A percentile compares a stretch with the other conserved stretches of the same genome.
Conservation (phyloP, 2,797 vertebrate species). For the Knipowitschia caucasica region DNA sequence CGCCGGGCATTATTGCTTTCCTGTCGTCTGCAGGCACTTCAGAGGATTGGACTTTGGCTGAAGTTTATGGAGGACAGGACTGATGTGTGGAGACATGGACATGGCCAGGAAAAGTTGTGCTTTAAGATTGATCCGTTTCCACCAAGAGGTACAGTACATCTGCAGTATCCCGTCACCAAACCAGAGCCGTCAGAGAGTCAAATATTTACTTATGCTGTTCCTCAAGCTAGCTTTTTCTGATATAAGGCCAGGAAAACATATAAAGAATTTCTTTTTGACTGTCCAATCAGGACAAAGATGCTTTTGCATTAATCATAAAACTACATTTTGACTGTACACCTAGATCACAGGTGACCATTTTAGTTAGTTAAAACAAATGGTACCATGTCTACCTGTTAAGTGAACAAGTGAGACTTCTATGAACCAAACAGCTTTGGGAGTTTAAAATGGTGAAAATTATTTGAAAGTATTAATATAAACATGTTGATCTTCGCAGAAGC, state of each 20-base stretch:
- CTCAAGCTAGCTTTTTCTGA: neutral
- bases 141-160: constrained; percentile 5
- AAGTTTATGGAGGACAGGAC: constrained; percentile 41
- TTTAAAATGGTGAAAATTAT: neutral
- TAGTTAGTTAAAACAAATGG: too few relatives aligned
- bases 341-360: too few relatives aligned
- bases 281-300: too few relatives aligned
- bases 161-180: neutral
- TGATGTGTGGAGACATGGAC: constrained; percentile 16
- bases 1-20: constrained; percentile 63
- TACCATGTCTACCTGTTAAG: neutral
- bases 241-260: neutral
- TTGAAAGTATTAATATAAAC: neutral
- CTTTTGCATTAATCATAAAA: too few relatives aligned
- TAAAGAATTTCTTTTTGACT: too few relatives aligned
- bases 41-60: constrained; percentile 68
- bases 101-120: constrained; percentile 45
- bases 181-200: neutral
- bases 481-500: neutral
- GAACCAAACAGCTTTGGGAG: neutral
- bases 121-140: constrained; percentile 19
- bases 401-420: neutral
- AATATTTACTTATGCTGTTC: neutral
- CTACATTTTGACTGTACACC: too few relatives aligned
- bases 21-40: constrained; percentile 73